Percentiles rank a stretch among this genome's conserved stretches.
Conservation (phyloP, 2,888 invertebrate species). For the Ditylenchus weischeri region DNA sequence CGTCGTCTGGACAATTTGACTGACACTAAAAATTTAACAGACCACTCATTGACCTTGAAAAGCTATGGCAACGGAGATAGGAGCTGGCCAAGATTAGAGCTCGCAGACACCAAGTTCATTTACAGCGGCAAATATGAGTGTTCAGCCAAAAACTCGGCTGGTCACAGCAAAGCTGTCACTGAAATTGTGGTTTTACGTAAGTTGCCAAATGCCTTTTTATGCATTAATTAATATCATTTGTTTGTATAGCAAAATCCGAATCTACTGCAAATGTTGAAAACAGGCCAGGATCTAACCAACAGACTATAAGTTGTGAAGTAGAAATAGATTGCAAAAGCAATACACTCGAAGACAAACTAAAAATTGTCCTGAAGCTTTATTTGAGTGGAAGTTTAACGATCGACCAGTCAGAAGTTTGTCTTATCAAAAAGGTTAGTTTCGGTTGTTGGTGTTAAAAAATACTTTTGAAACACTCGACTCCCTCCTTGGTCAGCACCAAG, state of each 20-base stretch:
- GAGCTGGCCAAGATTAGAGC: conserved; percentile 7
- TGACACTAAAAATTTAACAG: neutral
- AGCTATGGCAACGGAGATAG: neutral
- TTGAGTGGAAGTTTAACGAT: conserved; percentile 51
- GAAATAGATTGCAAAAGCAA: conserved; percentile 36
- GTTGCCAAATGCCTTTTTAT: neutral
- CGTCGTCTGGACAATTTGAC: conserved; percentile 16
- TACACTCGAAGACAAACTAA: conserved; percentile 18
- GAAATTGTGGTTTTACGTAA: conserved; percentile 16
- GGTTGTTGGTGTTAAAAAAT: too few relatives aligned
- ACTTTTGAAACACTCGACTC: neutral
- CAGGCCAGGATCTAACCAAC: neutral
- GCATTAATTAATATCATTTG: neutral
- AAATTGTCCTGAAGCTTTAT: conserved; percentile 47
- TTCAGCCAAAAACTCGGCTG: conserved; percentile 30
- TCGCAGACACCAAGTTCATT: conserved; percentile 9
- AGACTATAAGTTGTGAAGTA: conserved; percentile 34
- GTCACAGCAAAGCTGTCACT: conserved; percentile 31
- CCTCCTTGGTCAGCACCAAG: too few relatives aligned
- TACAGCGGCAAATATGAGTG: conserved; percentile 35
- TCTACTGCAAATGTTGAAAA: neutral
- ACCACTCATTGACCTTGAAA: too few relatives aligned
- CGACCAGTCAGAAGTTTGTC: conserved; percentile 31
- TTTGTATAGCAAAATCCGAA: neutral
- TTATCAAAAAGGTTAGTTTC: neutral